Evolutionary conservation across 2,888 invertebrate genomes (phyloP).

Genomic region (Ypsolopha sequella): DNA sequence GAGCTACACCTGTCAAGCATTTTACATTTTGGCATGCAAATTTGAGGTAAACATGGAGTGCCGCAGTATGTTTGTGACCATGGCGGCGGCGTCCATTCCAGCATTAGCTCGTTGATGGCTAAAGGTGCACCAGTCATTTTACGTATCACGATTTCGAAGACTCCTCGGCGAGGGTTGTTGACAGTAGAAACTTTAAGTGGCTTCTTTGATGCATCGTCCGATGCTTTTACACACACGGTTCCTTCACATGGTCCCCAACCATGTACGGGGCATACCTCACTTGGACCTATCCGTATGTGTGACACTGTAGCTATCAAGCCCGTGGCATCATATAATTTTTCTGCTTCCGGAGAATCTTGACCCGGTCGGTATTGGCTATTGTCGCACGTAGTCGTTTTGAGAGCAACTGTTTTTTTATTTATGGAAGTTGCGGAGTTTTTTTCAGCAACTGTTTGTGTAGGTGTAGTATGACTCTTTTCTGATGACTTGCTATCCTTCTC

Average conservation of each 20-base stretch:
- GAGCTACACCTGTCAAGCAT: neutral
- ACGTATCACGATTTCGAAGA: constrained; percentile 55
- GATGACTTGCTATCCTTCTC: too few species aligned
- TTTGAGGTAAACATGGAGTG: too few species aligned
- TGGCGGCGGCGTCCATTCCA: constrained; percentile 56
- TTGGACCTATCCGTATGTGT: constrained; percentile 46
- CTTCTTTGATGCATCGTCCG: constrained; percentile 28
- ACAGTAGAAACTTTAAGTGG: constrained; percentile 44
- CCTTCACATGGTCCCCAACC: constrained; percentile 42
- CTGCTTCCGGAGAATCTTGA: too few species aligned
- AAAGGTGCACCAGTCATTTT: constrained; percentile 49
- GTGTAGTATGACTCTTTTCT: too few species aligned
- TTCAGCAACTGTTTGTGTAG: too few species aligned
- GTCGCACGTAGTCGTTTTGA: too few species aligned
- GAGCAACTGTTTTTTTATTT: too few species aligned
- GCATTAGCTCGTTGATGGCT: constrained; percentile 54
- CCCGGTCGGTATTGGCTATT: too few species aligned
- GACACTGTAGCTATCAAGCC: constrained; percentile 39
- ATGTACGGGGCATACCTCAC: constrained; percentile 37
- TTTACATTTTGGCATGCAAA: neutral
- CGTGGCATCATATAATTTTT: too few species aligned
- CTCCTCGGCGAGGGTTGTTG: constrained; percentile 51
- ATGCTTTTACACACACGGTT: constrained; percentile 37
- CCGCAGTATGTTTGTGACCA: too few species aligned
- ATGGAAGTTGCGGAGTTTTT: too few species aligned